These are phyloP conservation scores for Steinernema khuongi DNA, from an alignment of 1,140 invertebrate species.

Conservation along the genomic window DNA sequence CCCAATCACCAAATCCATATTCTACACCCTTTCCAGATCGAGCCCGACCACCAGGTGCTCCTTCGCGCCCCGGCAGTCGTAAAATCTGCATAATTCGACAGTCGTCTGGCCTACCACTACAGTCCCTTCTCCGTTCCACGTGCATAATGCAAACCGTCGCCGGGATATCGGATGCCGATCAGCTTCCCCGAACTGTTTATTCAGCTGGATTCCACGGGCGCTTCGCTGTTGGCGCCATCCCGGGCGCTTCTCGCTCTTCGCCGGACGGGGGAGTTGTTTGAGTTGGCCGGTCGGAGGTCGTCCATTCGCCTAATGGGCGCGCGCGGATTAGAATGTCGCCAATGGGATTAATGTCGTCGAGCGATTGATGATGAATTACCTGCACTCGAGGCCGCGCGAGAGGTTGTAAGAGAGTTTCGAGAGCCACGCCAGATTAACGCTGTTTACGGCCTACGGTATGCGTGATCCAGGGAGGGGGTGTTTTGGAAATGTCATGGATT, in stretches of 20 bases:
- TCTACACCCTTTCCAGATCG: no score
- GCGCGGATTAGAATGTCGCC: constrained; percentile 12
- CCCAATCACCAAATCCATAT: no score
- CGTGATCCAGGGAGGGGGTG: no score
- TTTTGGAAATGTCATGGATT: no score
- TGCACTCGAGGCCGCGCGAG: constrained; percentile 6
- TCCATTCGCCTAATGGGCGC: constrained; percentile 9
- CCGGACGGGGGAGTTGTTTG: not conserved
- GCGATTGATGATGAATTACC: constrained; percentile 25
- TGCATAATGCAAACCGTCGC: constrained; percentile 12
- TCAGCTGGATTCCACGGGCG: constrained; percentile 3
- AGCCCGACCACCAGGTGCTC: no score
- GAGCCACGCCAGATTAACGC: not conserved
- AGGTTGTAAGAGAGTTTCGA: not conserved
- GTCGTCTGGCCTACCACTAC: not conserved
- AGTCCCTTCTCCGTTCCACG: not conserved
- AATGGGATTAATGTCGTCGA: constrained; percentile 12
- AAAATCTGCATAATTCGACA: constrained; percentile 4
- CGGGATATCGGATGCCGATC: not conserved
- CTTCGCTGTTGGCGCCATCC: not conserved
- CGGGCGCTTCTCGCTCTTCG: not conserved
- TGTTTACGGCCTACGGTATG: no score
- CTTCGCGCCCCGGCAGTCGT: not conserved
- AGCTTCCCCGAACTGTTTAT: constrained; percentile 7
- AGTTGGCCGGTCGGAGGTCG: constrained; percentile 7